Base-by-base conservation (phyloP, 2,113 vertebrate species). In the Microcebus ravelobensis region DNA sequence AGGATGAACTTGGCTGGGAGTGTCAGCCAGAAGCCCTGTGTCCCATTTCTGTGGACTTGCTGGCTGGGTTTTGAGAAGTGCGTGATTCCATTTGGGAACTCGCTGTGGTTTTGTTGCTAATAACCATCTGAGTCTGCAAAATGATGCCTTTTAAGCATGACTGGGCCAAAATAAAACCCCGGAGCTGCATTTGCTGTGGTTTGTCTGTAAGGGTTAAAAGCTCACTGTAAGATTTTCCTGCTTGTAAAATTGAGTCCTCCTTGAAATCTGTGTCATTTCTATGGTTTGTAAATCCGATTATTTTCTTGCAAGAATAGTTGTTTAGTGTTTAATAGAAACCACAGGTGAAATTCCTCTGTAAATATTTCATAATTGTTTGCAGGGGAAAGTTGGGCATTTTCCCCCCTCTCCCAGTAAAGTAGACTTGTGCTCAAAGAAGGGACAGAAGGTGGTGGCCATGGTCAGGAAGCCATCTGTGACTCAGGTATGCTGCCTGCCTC, bases 21-120 rank as follows among this genome's bases (percentile, higher is more conserved):
- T 18, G 57, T 82, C 7, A 1, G 84, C 97, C 94, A 95, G 87
- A 81, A 95, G 85, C 36, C 57, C 73, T 91, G 52, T 90, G 4
- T 85, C 85, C 84, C 84, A 59, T 94, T 92, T 92, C 18, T 45
- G 59, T 0, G 12, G 80, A 77, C 15, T 55, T 83, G 91, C 93
- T 95, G 91, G 88, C 79, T 65, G 48, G 91, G 65, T 61, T 83
- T 76, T 80, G 90, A 95, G 76, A 81, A 95, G 90, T 71, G 48
- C 92, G 55, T 87, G 90, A 91, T 95, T 97, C 94, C 88, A 94
- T 92, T 95, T 90, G 95, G 90, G 88, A 96, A 45, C 82, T 97
- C 1, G 3, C 65, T 95, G 90, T 86, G 95, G 90, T 92, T 95
- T 95, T 95, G 67, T 87, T 50, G 59, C 77, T 96, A 73, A 88